phyloP scores from a whole-genome alignment of 2,797 vertebrate genomes.

The Phrynocephalus vlangalii region DNA sequence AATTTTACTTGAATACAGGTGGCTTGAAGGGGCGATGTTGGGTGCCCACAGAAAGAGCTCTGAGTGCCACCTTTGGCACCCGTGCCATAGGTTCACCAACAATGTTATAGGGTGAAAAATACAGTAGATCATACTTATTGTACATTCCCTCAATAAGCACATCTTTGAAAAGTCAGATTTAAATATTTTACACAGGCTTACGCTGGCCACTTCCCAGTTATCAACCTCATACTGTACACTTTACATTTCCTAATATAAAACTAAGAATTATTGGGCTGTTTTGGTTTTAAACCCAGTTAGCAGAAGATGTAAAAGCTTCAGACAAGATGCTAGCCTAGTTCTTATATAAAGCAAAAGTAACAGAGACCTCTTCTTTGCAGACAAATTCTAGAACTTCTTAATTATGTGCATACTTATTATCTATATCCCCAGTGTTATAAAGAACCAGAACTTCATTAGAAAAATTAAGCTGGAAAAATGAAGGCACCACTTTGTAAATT shows the following conservation, averaged over 20 bases:
- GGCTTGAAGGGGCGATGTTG: too few species aligned
- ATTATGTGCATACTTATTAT: slow-evolving; percentile 83
- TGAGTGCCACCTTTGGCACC: too few species aligned
- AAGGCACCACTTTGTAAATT: slow-evolving; percentile 84
- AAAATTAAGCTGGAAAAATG: slow-evolving; percentile 83
- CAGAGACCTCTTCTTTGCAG: slow-evolving; percentile 71
- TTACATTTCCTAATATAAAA: slow-evolving; percentile 41
- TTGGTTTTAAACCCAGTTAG: slow-evolving; percentile 47
- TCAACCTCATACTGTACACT: background rate
- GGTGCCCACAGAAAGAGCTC: too few species aligned
- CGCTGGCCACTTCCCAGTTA: slow-evolving; percentile 2
- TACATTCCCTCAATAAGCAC: background rate
- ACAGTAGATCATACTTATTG: background rate
- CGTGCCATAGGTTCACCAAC: too few species aligned
- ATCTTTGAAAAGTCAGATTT: background rate
- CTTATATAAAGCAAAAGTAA: slow-evolving; percentile 58
- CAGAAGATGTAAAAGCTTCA: slow-evolving; percentile 30
- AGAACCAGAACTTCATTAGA: slow-evolving; percentile 83
- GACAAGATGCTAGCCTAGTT: slow-evolving; percentile 54
- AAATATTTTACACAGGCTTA: background rate
- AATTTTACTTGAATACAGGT: too few species aligned
- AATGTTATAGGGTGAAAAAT: too few species aligned
- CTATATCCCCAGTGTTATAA: slow-evolving; percentile 79
- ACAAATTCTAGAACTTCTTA: slow-evolving; percentile 77
- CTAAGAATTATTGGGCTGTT: slow-evolving; percentile 41